Evolutionary conservation across 1,140 invertebrate genomes (phyloP), one percentile per base, ranked within the genome.

Genomic region (Cecropterus lyciades): DNA sequence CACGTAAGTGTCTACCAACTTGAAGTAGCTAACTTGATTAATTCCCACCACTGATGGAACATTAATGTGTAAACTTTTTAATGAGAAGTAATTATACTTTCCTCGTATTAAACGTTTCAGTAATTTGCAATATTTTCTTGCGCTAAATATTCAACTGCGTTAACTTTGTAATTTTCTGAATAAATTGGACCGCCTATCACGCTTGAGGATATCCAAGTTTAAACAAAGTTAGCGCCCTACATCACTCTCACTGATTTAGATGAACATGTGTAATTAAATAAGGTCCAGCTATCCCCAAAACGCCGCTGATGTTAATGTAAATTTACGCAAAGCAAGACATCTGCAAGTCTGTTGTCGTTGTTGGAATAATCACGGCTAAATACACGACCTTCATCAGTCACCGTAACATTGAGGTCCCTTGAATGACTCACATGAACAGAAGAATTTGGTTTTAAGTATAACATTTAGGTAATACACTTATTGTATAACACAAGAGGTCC

Each of bases 191-290:
- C 4, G 14, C 1, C 20, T 3, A 1, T 24, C 24, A 30, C 11
- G 5, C 30, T 40, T 20, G 16, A 16, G 14, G 49, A 69, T 46
- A 33, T 30, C 65, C 63, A 69, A 70, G 17, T 66, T 71, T 72
- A 70, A 73, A 67, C 67, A 46, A 43, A 78, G 51, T 73, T 69
- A 75, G 14, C 46, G 43, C 43, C 57, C 65, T 56, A 75, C 46
- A 55, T 67, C 56, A 65, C 16, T 33, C 49, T 14, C 45, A 27
- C 60, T 59, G 64, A 77, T 79, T 77, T 72, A 56, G 46, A 62
- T 59, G 43, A 57, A 72, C 77, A 52, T 70, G 11, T 49, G 27
- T 73, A 74, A 79, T 77, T 72, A 67, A 79, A 78, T 78, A 72
- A 75, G 14, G 49, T 15, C 16, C 14, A 15, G 45, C 20, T 59